A percentile compares a stretch with the other conserved stretches of the same genome.
Conservation (phyloP, 2,113 vertebrate genomes). For the Calidris pygmaea region DNA sequence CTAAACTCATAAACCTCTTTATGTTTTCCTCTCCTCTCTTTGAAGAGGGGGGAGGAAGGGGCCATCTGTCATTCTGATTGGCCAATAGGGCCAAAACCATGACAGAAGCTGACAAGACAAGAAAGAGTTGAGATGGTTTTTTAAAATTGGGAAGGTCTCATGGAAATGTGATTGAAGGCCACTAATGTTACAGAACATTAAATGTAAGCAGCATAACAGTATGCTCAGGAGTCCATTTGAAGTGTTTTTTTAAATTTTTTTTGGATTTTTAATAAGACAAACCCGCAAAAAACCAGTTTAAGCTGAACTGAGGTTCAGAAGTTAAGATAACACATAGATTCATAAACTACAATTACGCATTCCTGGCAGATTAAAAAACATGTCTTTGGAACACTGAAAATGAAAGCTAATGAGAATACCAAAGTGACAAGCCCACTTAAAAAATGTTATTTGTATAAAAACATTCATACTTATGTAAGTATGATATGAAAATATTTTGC, state of each 20-base stretch:
- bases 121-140: not conserved
- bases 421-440: constrained; percentile 19
- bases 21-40: no score
- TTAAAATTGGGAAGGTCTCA: not conserved
- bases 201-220: not conserved
- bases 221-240: not conserved
- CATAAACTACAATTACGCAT: not conserved
- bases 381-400: not conserved
- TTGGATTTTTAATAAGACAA: not conserved
- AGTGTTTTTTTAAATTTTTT: not conserved
- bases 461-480: not conserved
- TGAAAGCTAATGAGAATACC: constrained; percentile 22
- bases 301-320: not conserved
- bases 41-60: no score
- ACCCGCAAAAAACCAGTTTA: not conserved
- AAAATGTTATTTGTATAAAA: constrained; percentile 18
- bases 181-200: not conserved
- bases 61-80: no score
- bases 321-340: not conserved
- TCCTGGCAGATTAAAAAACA: not conserved
- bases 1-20: no score
- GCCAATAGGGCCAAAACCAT: no score
- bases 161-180: not conserved
- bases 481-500: not conserved
- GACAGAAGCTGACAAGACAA: not conserved